phyloP scores from a whole-genome alignment of 2,888 invertebrate genomes.

The Chymomyza amoena region DNA sequence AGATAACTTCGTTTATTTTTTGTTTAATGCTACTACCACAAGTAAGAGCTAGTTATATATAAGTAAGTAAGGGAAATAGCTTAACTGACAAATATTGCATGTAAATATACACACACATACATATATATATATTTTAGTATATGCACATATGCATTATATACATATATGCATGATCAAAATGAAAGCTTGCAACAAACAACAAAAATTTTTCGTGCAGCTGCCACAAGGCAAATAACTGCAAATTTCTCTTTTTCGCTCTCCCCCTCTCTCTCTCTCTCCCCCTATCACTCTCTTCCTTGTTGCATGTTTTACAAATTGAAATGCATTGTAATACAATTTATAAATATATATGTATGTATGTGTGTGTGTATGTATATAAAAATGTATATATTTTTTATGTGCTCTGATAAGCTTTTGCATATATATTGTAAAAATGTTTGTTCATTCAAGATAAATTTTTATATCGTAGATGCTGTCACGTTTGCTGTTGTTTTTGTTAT shows the following conservation, averaged over 20 bases:
- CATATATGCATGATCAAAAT: not conserved
- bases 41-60: not conserved
- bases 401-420: slow-evolving; percentile 11
- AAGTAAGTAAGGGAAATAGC: not conserved
- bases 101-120: slow-evolving; percentile 9
- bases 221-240: not conserved
- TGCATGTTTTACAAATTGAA: slow-evolving; percentile 57
- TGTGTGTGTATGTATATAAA: not conserved
- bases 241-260: too few relatives aligned
- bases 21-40: not conserved
- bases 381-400: not conserved
- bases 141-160: not conserved
- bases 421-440: slow-evolving; percentile 54
- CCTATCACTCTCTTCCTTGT: not conserved
- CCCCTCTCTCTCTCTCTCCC: not conserved
- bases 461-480: not conserved
- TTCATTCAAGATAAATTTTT: slow-evolving; percentile 72
- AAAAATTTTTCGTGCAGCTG: not conserved
- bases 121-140: slow-evolving; percentile 11
- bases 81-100: slow-evolving; percentile 26
- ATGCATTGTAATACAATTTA: slow-evolving; percentile 53
- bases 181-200: not conserved
- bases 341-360: not conserved
- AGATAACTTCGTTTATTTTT: slow-evolving; percentile 60
- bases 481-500: slow-evolving; percentile 14